A percentile compares a stretch with the other conserved stretches of the same genome.
These are phyloP conservation scores for Centropristis striata DNA, from an alignment of 2,113 vertebrate species.

Conservation along the genomic window DNA sequence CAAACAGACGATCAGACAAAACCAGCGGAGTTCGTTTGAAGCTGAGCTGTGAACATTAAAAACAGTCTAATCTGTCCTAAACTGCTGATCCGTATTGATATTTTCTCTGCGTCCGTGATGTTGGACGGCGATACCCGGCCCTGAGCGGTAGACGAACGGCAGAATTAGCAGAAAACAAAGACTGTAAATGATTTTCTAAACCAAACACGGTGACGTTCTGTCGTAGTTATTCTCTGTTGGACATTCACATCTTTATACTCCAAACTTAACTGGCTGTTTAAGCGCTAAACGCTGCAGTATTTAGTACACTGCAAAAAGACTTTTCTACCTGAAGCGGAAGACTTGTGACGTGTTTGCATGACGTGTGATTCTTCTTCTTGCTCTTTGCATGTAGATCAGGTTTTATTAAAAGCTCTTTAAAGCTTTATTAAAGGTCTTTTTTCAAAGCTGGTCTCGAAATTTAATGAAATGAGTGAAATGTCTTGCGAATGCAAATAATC, in stretches of 20 bases:
- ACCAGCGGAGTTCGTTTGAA: no score
- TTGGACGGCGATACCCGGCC: no score
- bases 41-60: no score
- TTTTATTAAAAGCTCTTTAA: constrained; percentile 37
- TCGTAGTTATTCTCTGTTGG: not conserved
- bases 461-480: constrained; percentile 45
- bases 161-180: not conserved
- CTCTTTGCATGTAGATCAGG: constrained; percentile 50
- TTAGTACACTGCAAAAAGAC: not conserved
- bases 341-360: constrained; percentile 55
- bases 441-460: constrained; percentile 32
- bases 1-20: no score
- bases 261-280: not conserved
- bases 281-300: not conserved
- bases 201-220: not conserved
- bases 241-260: constrained; percentile 1
- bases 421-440: constrained; percentile 27
- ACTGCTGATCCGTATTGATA: no score
- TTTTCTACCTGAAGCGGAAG: constrained; percentile 31
- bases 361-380: constrained; percentile 36
- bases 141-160: no score
- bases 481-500: constrained; percentile 44
- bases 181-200: not conserved
- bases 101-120: no score
- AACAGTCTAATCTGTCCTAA: no score